phyloP scores from a whole-genome alignment of 2,113 vertebrate genomes.

The Boleophthalmus pectinirostris region DNA sequence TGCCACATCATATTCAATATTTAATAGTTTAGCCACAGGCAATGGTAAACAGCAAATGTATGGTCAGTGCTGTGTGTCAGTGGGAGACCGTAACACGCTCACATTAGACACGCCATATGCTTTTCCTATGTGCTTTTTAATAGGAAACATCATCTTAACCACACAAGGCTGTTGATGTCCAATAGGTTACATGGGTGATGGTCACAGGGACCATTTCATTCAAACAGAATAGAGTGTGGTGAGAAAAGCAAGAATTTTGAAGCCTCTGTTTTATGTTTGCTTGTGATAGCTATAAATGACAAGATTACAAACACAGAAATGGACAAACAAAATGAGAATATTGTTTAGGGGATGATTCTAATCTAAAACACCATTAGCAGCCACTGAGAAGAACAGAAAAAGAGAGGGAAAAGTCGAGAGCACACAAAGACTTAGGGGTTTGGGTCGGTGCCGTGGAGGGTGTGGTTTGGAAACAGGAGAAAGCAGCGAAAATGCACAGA shows the following conservation, averaged over 20 bases:
- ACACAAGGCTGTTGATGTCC: constrained; percentile 20
- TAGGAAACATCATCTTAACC: constrained; percentile 47
- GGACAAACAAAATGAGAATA: constrained; percentile 21
- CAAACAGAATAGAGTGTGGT: constrained; percentile 17
- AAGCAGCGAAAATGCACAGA: constrained; percentile 51
- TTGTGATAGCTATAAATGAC: constrained; percentile 52
- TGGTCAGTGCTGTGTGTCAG: constrained; percentile 58
- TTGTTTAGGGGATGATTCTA: constrained; percentile 21
- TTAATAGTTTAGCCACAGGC: constrained; percentile 68
- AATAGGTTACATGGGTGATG: constrained; percentile 49
- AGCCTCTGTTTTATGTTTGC: constrained; percentile 51
- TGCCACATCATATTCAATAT: constrained; percentile 69
- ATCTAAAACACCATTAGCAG: constrained; percentile 21
- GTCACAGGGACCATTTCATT: constrained; percentile 32
- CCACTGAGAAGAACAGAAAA: constrained; percentile 33
- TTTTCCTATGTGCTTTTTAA: constrained; percentile 66
- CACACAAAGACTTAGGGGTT: constrained; percentile 63
- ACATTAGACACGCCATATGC: constrained; percentile 71
- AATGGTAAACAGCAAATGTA: constrained; percentile 63
- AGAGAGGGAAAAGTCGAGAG: constrained; percentile 48
- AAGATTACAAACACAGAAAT: constrained; percentile 11
- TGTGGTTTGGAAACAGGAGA: constrained; percentile 70
- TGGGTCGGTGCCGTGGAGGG: constrained; percentile 62
- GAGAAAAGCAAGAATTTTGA: constrained; percentile 27
- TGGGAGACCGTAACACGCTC: constrained; percentile 61